Evolutionary conservation across 2,888 invertebrate species (phyloP).

Genomic region (Pseudococcus viburni): DNA sequence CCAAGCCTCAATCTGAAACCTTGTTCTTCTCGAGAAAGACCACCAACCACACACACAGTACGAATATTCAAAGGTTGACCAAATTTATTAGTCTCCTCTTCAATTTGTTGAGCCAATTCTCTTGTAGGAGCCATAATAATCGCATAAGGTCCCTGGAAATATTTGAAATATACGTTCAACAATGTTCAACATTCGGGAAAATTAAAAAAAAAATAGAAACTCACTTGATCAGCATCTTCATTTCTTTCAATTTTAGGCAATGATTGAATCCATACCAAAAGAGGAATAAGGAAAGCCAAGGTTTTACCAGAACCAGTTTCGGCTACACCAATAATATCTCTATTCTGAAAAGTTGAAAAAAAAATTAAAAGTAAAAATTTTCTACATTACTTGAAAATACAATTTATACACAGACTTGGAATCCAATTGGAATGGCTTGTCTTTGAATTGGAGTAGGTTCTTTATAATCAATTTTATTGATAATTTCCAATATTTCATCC

Average conservation of each 20-base stretch:
- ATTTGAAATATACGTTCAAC: background rate
- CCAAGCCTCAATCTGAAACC: constrained; percentile 96
- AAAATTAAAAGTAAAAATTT: background rate
- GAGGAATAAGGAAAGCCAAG: constrained; percentile 95
- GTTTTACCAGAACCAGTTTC: constrained; percentile 99
- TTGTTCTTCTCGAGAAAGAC: constrained; percentile 97
- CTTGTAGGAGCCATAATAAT: constrained; percentile 99
- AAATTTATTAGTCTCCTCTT: constrained; percentile 98
- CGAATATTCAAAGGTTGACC: constrained; percentile 92
- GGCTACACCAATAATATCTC: constrained; percentile 98
- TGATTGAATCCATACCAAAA: constrained; percentile 97
- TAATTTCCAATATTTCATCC: constrained; percentile 91
- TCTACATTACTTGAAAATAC: background rate
- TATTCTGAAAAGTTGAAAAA: constrained; percentile 77
- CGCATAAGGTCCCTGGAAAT: constrained; percentile 90
- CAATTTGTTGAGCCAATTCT: constrained; percentile 99
- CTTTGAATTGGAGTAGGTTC: constrained; percentile 99
- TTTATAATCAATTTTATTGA: constrained; percentile 94
- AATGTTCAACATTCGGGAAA: background rate
- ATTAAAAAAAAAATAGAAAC: background rate
- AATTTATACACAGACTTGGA: constrained; percentile 69
- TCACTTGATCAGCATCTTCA: constrained; percentile 86
- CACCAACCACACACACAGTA: constrained; percentile 98
- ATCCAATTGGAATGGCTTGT: constrained; percentile 98
- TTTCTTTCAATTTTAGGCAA: constrained; percentile 94